Evolutionary conservation across 2,113 vertebrate genomes (phyloP).

Genomic region (Pteronura brasiliensis): DNA sequence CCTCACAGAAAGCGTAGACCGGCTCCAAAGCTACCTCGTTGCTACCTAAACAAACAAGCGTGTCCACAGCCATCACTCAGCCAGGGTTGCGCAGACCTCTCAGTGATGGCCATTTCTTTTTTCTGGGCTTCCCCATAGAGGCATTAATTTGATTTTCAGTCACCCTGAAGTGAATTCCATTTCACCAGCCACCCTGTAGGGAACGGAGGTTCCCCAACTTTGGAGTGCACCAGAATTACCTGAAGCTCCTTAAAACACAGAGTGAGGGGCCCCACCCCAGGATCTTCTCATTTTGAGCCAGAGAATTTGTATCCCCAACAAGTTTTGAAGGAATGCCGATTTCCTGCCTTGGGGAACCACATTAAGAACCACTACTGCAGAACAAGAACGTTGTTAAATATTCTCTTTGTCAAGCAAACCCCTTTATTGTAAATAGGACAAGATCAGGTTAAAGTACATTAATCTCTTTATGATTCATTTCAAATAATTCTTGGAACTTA

Average conservation of each 20-base stretch:
- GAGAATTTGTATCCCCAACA: neutral
- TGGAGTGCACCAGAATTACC: neutral
- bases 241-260: neutral
- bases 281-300: neutral
- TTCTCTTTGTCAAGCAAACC: neutral
- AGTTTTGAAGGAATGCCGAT: neutral
- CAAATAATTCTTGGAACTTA: neutral
- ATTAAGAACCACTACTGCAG: neutral
- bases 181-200: neutral
- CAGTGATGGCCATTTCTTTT: neutral
- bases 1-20: neutral
- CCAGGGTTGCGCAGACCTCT: neutral
- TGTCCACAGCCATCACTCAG: neutral
- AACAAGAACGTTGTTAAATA: neutral
- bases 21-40: neutral
- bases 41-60: neutral
- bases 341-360: neutral
- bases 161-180: neutral
- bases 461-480: neutral
- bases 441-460: neutral
- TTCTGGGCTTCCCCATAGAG: neutral
- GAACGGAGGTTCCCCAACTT: neutral
- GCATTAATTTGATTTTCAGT: neutral
- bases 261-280: fast-evolving
- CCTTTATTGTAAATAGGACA: neutral